Conservation (phyloP, 92 coral and sea anemone species). For the Epizoanthus fatuus region DNA sequence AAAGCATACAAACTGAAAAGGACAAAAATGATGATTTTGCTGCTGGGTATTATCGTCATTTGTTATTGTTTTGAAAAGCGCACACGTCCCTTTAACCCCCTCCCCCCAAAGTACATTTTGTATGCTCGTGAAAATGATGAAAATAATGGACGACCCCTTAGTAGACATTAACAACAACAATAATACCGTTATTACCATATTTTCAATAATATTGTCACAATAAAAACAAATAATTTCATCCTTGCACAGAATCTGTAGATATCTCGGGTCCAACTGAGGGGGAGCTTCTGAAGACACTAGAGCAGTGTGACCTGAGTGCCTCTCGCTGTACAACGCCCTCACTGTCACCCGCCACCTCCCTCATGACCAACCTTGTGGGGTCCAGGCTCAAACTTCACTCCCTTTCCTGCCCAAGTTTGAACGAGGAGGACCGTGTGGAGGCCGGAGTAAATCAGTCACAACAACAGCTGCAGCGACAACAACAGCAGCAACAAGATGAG, state of each 20-base stretch:
- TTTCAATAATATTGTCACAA: too few species aligned
- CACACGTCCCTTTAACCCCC: too few species aligned
- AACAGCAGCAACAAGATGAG: slow-evolving; percentile 19
- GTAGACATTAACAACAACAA: too few species aligned
- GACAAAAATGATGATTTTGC: too few species aligned
- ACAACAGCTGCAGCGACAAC: slow-evolving; percentile 5
- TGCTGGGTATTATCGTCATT: too few species aligned
- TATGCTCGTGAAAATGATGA: too few species aligned
- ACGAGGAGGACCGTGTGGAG: slow-evolving; percentile 87
- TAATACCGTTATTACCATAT: too few species aligned
- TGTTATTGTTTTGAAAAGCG: too few species aligned
- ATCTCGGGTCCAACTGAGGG: slow-evolving; percentile 87
- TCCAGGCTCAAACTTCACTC: slow-evolving; percentile 85
- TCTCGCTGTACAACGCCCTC: slow-evolving; percentile 99
- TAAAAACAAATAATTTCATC: too few species aligned
- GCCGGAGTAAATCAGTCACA: slow-evolving; percentile 39
- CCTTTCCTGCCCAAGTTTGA: slow-evolving; percentile 90
- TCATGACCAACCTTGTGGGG: slow-evolving; percentile 87
- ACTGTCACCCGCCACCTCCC: slow-evolving; percentile 97
- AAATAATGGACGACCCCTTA: too few species aligned
- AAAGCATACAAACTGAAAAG: too few species aligned
- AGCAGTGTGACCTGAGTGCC: slow-evolving; percentile 96
- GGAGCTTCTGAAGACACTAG: slow-evolving; percentile 88
- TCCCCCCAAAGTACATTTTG: too few species aligned
- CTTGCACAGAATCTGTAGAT: slow-evolving; percentile 52